Evolutionary conservation across 2,797 vertebrate genomes (phyloP).

Genomic region (Pangasius djambal): DNA sequence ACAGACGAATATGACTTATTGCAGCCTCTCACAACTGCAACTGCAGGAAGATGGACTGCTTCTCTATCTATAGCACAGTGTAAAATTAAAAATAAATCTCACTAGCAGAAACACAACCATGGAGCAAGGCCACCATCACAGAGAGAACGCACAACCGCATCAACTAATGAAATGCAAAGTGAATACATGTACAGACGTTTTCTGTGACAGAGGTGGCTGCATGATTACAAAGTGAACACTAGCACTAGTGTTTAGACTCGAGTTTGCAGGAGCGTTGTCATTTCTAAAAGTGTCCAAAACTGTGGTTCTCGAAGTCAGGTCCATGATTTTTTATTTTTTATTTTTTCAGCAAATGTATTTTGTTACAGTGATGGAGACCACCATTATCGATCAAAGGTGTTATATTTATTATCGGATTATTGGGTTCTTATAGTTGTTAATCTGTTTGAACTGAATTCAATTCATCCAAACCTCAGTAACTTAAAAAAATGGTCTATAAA

Average conservation of each 20-base stretch:
- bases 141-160: background rate
- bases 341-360: background rate
- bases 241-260: background rate
- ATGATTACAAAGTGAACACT: background rate
- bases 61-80: slow-evolving; percentile 44
- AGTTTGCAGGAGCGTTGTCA: too few relatives aligned
- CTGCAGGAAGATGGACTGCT: slow-evolving; percentile 18
- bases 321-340: background rate
- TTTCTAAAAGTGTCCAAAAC: background rate
- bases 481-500: background rate
- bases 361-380: background rate
- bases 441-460: background rate
- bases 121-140: background rate
- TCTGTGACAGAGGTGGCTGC: background rate
- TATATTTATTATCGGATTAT: background rate
- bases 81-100: slow-evolving; percentile 36
- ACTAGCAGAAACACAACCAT: background rate
- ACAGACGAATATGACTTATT: slow-evolving; percentile 63
- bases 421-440: background rate
- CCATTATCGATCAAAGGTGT: background rate
- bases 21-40: slow-evolving; percentile 48
- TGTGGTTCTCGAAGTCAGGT: background rate
- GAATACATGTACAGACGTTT: background rate
- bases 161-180: background rate
- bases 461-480: background rate